Evolutionary conservation across 2,797 vertebrate genomes (phyloP).

Genomic region (Luscinia megarhynchos): DNA sequence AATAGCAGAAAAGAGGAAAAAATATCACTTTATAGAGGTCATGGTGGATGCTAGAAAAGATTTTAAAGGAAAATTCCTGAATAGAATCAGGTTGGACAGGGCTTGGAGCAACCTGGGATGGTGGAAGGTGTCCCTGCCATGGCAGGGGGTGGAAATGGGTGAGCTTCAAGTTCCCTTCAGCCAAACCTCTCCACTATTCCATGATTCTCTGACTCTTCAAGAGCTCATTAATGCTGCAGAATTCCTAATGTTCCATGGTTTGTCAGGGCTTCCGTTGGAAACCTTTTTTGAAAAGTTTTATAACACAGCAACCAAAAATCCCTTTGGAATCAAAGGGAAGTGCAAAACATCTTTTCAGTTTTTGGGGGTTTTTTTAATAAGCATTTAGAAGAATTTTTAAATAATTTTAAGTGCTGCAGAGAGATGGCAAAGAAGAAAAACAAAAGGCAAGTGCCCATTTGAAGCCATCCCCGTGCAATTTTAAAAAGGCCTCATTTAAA

Average conservation of each 20-base stretch:
- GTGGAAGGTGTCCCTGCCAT: neutral
- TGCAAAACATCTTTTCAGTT: neutral
- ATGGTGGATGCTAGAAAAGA: neutral
- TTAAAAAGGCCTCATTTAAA: neutral
- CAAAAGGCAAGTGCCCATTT: neutral
- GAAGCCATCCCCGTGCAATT: neutral
- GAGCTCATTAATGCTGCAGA: neutral
- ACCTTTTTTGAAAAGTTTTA: neutral
- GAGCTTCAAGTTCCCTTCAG: neutral
- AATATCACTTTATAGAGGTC: neutral
- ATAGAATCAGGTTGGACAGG: rapidly evolving
- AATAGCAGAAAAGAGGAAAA: neutral
- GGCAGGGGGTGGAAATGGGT: neutral
- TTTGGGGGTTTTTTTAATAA: neutral
- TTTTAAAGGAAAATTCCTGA: neutral
- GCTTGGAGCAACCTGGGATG: neutral
- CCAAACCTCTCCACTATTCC: neutral
- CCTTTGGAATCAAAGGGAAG: neutral
- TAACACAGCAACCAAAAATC: neutral
- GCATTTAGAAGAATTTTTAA: neutral
- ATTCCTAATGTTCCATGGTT: neutral
- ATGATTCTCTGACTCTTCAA: neutral
- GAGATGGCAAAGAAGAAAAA: neutral
- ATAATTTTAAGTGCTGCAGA: neutral
- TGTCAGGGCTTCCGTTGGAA: neutral